phyloP scores from a whole-genome alignment of 2,113 vertebrate genomes.

The Mungos mungo region DNA sequence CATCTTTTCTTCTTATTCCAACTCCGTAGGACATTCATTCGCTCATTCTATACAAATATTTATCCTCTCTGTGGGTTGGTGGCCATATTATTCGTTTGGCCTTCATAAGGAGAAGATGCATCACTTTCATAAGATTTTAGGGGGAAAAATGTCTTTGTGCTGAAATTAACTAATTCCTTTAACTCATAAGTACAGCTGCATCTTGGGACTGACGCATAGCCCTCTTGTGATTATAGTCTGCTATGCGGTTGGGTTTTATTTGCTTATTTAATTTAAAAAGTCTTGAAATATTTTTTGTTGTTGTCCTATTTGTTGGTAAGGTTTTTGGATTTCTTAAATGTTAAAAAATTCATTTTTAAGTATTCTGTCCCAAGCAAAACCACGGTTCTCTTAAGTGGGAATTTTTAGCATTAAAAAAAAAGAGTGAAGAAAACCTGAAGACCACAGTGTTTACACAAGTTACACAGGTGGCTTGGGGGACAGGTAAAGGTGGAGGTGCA shows the following conservation, averaged over 20 bases:
- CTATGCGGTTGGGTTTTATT: not conserved
- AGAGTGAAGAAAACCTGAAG: not conserved
- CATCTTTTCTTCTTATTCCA: slow-evolving; percentile 29
- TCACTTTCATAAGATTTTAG: slow-evolving; percentile 17
- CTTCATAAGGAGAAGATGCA: not conserved
- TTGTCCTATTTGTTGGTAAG: slow-evolving; percentile 23
- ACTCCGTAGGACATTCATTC: not conserved
- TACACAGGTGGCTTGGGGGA: not conserved
- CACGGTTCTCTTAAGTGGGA: not conserved
- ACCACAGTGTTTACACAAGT: not conserved
- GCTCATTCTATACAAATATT: slow-evolving; percentile 17
- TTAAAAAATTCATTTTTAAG: slow-evolving; percentile 2
- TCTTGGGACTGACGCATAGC: not conserved
- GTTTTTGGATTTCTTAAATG: slow-evolving; percentile 18
- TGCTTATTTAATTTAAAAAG: not conserved
- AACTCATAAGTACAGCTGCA: not conserved
- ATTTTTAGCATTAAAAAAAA: not conserved
- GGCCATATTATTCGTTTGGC: not conserved
- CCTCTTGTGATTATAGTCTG: not conserved
- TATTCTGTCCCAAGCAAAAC: not conserved
- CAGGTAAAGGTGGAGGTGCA: too few species aligned
- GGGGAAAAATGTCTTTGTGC: not conserved
- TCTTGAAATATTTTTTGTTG: slow-evolving; percentile 21
- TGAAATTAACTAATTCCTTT: slow-evolving; percentile 17
- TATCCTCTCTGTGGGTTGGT: slow-evolving; percentile 16